Conservation (phyloP, 2,888 invertebrate species). For the Polyommatus iphigenia region DNA sequence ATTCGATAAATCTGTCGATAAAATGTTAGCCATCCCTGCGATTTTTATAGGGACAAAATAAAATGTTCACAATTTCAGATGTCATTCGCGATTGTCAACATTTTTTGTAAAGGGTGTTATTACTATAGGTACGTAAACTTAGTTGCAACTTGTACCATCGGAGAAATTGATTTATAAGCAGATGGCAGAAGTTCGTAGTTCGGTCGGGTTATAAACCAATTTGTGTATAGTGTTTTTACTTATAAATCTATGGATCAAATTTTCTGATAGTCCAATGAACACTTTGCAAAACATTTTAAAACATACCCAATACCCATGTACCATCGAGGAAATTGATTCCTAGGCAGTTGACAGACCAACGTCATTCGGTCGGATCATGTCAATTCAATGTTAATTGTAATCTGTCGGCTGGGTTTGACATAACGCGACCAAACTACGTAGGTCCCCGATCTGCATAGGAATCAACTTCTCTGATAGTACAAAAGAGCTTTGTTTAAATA, state of each 20-base stretch:
- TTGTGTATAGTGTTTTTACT: background rate
- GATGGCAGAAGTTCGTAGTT: background rate
- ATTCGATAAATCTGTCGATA: background rate
- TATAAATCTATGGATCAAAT: background rate
- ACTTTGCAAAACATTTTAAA: too few relatives aligned
- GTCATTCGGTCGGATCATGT: too few relatives aligned
- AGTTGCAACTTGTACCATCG: background rate
- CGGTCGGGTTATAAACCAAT: background rate
- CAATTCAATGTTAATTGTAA: too few relatives aligned
- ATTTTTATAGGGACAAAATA: constrained; percentile 3
- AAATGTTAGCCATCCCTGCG: constrained; percentile 19
- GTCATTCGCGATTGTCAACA: background rate
- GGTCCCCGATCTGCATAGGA: too few relatives aligned
- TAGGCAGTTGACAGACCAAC: too few relatives aligned
- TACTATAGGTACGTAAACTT: background rate
- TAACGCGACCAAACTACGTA: too few relatives aligned
- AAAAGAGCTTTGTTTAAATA: too few relatives aligned
- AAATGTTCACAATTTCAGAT: background rate
- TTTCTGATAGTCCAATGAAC: background rate
- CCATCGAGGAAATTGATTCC: too few relatives aligned
- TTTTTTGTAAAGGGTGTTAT: background rate
- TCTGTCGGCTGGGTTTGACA: too few relatives aligned
- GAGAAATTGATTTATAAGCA: background rate
- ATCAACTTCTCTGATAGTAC: background rate
- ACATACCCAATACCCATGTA: too few relatives aligned